Evolutionary conservation across 2,888 invertebrate species (phyloP).

Genomic region (Rhimphoctona megacephalus): DNA sequence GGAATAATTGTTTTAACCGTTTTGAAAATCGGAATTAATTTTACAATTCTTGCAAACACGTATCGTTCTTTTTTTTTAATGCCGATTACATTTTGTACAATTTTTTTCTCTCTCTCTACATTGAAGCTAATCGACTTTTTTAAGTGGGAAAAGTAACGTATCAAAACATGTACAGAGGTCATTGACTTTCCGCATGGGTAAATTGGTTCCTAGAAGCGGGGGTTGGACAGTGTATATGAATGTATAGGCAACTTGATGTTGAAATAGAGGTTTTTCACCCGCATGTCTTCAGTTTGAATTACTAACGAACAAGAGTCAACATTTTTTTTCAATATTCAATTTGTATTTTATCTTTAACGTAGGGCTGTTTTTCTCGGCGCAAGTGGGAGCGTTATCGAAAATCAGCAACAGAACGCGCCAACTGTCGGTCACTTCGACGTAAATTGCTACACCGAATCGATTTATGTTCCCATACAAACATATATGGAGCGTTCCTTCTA

Average conservation of each 20-base stretch:
- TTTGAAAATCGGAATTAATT: not conserved
- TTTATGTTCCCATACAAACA: not conserved
- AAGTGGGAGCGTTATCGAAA: not conserved
- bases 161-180: conserved; percentile 10
- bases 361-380: not conserved
- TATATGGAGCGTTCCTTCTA: not conserved
- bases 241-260: conserved; percentile 22
- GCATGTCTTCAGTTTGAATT: conserved; percentile 4
- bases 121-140: not conserved
- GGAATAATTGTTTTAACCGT: too few species aligned
- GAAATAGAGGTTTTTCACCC: conserved; percentile 49
- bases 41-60: not conserved
- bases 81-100: not conserved
- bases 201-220: conserved; percentile 3
- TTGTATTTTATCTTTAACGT: not conserved
- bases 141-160: not conserved
- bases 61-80: not conserved
- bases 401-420: conserved; percentile 35
- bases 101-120: not conserved
- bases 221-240: not conserved
- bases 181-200: conserved; percentile 29
- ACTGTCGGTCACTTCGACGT: conserved; percentile 17
- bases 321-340: not conserved
- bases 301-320: conserved; percentile 9
- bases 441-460: conserved; percentile 33